Evolutionary conservation across 1,140 invertebrate species (phyloP).

Genomic region (Saxidomus purpurata): DNA sequence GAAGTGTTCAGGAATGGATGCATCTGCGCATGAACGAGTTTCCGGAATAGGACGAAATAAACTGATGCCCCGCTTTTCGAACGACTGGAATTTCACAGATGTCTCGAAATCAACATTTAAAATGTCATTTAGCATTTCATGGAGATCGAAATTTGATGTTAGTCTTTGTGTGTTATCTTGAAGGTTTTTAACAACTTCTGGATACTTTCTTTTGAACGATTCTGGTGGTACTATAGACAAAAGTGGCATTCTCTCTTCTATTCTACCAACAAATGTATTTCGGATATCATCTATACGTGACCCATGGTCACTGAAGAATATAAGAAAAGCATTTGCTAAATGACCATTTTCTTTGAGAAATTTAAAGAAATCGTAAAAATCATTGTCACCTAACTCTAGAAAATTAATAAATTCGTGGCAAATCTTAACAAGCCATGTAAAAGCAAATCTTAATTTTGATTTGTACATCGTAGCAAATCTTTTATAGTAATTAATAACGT

Average conservation of each 20-base stretch:
- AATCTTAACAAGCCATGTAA: slow-evolving; percentile 62
- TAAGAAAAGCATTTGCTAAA: slow-evolving; percentile 89
- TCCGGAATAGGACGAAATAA: slow-evolving; percentile 84
- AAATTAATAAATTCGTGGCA: slow-evolving; percentile 71
- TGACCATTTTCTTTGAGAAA: slow-evolving; percentile 79
- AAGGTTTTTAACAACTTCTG: slow-evolving; percentile 90
- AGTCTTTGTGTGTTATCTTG: slow-evolving; percentile 88
- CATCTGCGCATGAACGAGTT: slow-evolving; percentile 84
- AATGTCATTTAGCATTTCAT: slow-evolving; percentile 85
- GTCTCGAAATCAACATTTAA: slow-evolving; percentile 77
- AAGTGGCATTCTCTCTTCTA: slow-evolving; percentile 96
- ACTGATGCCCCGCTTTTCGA: slow-evolving; percentile 80
- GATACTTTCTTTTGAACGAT: slow-evolving; percentile 90
- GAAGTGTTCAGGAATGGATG: slow-evolving; percentile 85
- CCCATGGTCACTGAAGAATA: slow-evolving; percentile 97
- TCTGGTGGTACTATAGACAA: slow-evolving; percentile 92
- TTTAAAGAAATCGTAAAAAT: slow-evolving; percentile 80
- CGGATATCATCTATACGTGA: slow-evolving; percentile 94
- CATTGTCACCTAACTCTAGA: slow-evolving; percentile 66
- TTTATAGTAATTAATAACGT: slow-evolving; percentile 65
- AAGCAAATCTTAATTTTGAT: slow-evolving; percentile 52
- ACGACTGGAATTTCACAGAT: background rate
- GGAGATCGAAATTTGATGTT: slow-evolving; percentile 87
- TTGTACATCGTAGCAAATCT: slow-evolving; percentile 63
- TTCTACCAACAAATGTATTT: slow-evolving; percentile 93